Evolutionary conservation across 2,113 vertebrate species (phyloP), one percentile per base, ranked within the genome.

Genomic region (Poicephalus meyeri): DNA sequence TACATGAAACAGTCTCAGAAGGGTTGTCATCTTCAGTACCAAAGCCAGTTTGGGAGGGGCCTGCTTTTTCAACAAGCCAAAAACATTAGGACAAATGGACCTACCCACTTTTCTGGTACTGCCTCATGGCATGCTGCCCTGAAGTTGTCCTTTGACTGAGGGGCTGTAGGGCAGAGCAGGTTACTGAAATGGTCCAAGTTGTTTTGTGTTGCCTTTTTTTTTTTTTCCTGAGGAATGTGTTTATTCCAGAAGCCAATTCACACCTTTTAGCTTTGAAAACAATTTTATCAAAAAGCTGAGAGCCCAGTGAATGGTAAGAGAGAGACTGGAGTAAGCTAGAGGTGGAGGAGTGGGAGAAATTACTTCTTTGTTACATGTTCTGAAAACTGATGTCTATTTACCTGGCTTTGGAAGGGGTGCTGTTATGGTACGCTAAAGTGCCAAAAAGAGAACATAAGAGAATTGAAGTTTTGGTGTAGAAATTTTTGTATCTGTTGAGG

Each of bases 51-150:
- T 76, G 37, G 17, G 35, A 39, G 11, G 16, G 21, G 14, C 21
- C 29, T 41, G 10, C 8, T 16, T 58, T 58, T 58, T 58, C 33
- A n/a, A 24, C 21, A 35, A 58, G 56, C 33, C 20, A 35, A n/a
- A 8, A 23, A 21, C 33, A n/a, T 16, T 58, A 16, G 33, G 56
- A 58, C 56, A n/a, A 58, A 20, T 24, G 33, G 33, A 3, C 46
- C 31, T 64, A 15, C 26, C 3, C 11, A 5, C 25, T 53, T 6
- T 53, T 37, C 58, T 41, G 53, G 26, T 69, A 60, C 33, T 3
- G 0, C 33, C 24, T 42, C 13, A 9, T 4, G 35, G 24, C 33
- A 26, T 0, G 0, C n/a, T 42, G 64, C 42, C 52, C 35, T 39
- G 50, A 63, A 39, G n/a, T 7, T 14, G 17, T 65, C 13, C 31